Conservation (phyloP, 64 coral and sea anemone species). For the Dendronephthya gigantea region DNA sequence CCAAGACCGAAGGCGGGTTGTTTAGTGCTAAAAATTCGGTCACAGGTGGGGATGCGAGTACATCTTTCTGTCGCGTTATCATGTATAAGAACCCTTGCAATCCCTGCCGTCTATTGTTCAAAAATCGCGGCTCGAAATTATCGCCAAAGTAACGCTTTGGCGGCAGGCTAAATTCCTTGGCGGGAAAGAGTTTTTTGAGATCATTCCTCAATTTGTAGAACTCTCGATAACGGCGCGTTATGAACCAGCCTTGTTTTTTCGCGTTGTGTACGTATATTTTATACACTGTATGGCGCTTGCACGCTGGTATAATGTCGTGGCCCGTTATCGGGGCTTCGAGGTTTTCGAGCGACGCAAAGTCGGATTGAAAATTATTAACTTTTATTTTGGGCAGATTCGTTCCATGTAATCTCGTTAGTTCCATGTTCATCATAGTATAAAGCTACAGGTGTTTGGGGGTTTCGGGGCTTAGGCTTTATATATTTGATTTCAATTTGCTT, state of each 20-base stretch:
- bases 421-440: background rate
- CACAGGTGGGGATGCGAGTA: background rate
- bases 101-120: conserved; percentile 42
- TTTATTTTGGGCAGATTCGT: background rate
- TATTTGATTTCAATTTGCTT: too few relatives aligned
- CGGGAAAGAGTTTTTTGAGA: conserved; percentile 41
- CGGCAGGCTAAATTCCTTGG: conserved; percentile 39
- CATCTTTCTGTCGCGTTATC: background rate
- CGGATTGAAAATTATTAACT: background rate
- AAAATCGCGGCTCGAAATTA: conserved; percentile 68
- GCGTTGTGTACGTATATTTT: conserved; percentile 59
- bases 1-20: background rate
- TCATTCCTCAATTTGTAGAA: conserved; percentile 67
- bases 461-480: too few relatives aligned
- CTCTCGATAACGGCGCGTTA: conserved; percentile 92
- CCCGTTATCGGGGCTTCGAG: conserved; percentile 78
- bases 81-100: conserved; percentile 2
- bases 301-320: conserved; percentile 66
- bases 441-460: background rate
- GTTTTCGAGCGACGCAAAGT: background rate
- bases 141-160: conserved; percentile 84
- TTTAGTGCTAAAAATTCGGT: background rate
- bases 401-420: background rate
- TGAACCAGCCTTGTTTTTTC: conserved; percentile 62
- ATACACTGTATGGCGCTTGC: conserved; percentile 81